phyloP scores from a whole-genome alignment of 2,113 vertebrate genomes.

The Nyctereutes procyonoides region DNA sequence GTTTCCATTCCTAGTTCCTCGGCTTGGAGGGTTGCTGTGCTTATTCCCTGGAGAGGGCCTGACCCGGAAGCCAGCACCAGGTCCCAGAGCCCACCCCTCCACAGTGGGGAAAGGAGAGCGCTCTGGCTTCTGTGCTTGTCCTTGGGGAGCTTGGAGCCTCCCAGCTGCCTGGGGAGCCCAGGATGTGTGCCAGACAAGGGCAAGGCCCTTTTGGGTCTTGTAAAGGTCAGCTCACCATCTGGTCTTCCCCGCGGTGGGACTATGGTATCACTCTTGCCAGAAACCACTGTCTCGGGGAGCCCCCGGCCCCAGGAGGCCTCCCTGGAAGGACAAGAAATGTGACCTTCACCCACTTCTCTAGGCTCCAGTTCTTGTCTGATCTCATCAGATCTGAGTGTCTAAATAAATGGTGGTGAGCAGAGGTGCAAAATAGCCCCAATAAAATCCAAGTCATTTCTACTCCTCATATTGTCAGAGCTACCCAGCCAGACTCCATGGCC shows the following conservation, averaged over 20 bases:
- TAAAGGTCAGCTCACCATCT: background rate
- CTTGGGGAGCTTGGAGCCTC: background rate
- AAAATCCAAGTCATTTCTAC: constrained; percentile 29
- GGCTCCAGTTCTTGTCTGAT: background rate
- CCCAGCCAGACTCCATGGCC: background rate
- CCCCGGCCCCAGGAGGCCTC: background rate
- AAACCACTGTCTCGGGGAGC: background rate
- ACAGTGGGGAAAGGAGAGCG: accelerated
- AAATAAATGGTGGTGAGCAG: background rate
- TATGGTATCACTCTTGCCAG: background rate
- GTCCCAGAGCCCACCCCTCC: background rate
- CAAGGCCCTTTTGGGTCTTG: background rate
- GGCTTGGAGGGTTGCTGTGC: background rate
- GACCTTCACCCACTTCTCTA: background rate
- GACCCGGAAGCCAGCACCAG: background rate
- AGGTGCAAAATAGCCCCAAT: constrained; percentile 45
- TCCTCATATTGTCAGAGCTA: background rate
- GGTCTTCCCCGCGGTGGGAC: background rate
- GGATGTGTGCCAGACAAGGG: background rate
- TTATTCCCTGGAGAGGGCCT: background rate
- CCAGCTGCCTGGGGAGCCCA: background rate
- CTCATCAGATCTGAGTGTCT: background rate
- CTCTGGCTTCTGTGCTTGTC: background rate
- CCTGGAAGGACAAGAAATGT: background rate
- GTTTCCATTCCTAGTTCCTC: background rate